Evolutionary conservation across 2,888 invertebrate species (phyloP), one percentile per base, ranked within the genome.

Genomic region (Apodemia mormo): DNA sequence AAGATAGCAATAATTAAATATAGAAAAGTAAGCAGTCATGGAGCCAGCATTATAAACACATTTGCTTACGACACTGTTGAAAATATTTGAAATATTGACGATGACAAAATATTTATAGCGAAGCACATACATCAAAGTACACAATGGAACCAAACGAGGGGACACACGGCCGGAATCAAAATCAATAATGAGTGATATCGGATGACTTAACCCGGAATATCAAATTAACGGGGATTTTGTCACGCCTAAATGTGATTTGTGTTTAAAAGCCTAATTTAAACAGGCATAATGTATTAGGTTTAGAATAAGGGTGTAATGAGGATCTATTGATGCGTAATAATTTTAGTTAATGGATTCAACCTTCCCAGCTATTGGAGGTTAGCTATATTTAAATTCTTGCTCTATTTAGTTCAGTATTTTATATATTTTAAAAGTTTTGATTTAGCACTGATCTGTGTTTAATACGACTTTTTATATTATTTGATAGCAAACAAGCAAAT

Each of bases 181-280:
- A 61, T 61, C 61, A 61, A 61, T 61, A 61, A 33, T 61, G 61
- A 61, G 30, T 61, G 61, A 61, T 61, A 33, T 14, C 33, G 37
- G 33, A 37, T 64, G 64, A 64, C 64, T 64, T 64, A 64, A n/a
- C 61, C 30, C 30, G 14, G 64, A n/a, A 33, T 64, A 64, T 64
- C n/a, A 8, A n/a, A 64, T 64, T 64, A 64, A n/a, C 33, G 37
- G 14, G 37, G 64, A 64, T 37, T 64, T 37, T 64, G 37, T 33
- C 64, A 33, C 64, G n/a, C 14, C 64, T n/a, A 64, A 64, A 64
- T 64, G 7, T 64, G 64, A 37, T 61, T 61, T 61, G 33, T 61
- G 33, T 61, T 30, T 61, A 33, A 61, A 33, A 61, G 30, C 33
- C 33, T 61, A 61, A 61, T 61, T 61, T 61, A 33, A 61, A 61